Evolutionary conservation across 2,113 vertebrate species (phyloP).

Genomic region (Anhinga anhinga): DNA sequence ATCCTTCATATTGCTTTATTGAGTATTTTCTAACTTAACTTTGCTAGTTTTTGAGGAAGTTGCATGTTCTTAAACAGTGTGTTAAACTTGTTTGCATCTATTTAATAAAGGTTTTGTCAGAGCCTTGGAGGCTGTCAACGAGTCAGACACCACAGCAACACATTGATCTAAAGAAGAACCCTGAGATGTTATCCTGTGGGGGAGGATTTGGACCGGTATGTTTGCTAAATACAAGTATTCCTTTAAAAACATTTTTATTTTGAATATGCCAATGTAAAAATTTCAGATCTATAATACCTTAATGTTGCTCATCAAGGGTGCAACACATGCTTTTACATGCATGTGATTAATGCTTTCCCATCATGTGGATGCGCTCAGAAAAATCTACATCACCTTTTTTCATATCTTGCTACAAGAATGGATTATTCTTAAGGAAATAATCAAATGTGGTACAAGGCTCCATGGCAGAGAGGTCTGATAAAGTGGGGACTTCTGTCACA

Average conservation of each 20-base stretch:
- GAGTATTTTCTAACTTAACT: not conserved
- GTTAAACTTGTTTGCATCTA: not conserved
- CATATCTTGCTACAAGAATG: not conserved
- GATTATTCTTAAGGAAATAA: not conserved
- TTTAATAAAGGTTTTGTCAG: slow-evolving; percentile 85
- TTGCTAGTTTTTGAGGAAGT: not conserved
- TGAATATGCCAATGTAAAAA: not conserved
- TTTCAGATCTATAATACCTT: not conserved
- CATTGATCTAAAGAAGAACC: slow-evolving; percentile 82
- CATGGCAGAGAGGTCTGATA: not conserved
- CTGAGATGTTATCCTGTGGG: slow-evolving; percentile 84
- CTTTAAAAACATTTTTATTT: not conserved
- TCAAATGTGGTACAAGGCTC: not conserved
- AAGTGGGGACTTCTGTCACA: not conserved
- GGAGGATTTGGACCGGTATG: slow-evolving; percentile 96
- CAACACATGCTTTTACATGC: not conserved
- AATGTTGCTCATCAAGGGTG: not conserved
- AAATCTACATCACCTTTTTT: not conserved
- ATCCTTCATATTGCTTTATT: not conserved
- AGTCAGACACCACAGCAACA: slow-evolving; percentile 96
- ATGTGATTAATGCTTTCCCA: not conserved
- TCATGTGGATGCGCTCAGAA: not conserved
- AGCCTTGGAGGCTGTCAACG: slow-evolving; percentile 95
- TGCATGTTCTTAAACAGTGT: not conserved
- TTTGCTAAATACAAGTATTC: not conserved